phyloP scores from a whole-genome alignment of 2,113 vertebrate species.

The Platanista minor region DNA sequence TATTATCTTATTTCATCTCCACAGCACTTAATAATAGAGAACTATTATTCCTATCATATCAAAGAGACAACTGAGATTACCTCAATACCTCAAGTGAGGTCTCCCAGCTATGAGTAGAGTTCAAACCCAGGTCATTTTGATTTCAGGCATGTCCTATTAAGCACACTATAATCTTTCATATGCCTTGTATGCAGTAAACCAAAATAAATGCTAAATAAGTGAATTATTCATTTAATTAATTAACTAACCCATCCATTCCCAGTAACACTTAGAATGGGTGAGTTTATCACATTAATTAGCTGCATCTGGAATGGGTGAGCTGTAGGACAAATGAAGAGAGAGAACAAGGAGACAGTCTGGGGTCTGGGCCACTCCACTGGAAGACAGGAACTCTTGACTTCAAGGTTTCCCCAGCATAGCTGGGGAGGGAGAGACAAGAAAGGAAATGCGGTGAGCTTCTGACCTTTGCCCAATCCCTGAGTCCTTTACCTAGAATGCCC shows the following conservation, averaged over 20 bases:
- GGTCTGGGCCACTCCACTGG: not conserved
- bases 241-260: not conserved
- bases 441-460: not conserved
- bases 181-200: not conserved
- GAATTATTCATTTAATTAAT: not conserved
- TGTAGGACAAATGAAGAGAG: not conserved
- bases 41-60: not conserved
- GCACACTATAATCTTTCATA: not conserved
- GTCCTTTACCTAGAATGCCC: not conserved
- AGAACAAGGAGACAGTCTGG: not conserved
- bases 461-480: not conserved
- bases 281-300: not conserved
- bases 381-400: not conserved
- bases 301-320: not conserved
- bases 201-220: not conserved
- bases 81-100: not conserved
- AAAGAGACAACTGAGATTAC: not conserved
- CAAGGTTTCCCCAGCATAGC: not conserved
- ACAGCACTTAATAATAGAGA: not conserved
- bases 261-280: not conserved
- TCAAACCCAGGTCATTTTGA: not conserved
- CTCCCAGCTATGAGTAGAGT: not conserved
- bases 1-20: not conserved
- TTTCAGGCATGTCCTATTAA: not conserved
- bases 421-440: not conserved